Percentiles rank a stretch among this genome's conserved stretches.
Evolutionary conservation across 2,888 invertebrate species (phyloP).

Genomic region (Spodoptera picta): DNA sequence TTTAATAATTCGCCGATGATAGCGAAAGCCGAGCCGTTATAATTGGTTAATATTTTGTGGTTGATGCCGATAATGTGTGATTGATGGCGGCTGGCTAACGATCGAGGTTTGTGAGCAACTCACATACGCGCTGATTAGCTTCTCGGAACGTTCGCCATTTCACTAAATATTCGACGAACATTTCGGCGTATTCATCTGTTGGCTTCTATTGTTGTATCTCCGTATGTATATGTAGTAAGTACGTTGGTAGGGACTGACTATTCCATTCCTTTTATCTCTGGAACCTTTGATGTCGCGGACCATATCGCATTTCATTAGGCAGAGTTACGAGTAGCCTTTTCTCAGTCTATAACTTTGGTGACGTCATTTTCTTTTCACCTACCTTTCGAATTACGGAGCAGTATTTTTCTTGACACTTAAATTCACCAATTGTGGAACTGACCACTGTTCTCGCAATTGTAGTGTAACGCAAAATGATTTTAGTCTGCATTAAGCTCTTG

Average conservation of each 20-base stretch:
- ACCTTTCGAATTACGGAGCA: not conserved
- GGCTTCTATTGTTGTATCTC: slow-evolving; percentile 15
- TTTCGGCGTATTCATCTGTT: slow-evolving; percentile 14
- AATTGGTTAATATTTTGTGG: slow-evolving; percentile 83
- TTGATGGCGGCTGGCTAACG: slow-evolving; percentile 79
- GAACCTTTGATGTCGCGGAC: slow-evolving; percentile 29
- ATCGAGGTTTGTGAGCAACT: slow-evolving; percentile 58
- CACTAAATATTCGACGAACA: slow-evolving; percentile 22
- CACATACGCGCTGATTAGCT: slow-evolving; percentile 52
- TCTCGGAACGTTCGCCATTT: slow-evolving; percentile 36
- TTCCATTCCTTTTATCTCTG: slow-evolving; percentile 12
- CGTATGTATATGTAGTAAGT: not conserved
- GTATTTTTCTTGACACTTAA: slow-evolving; percentile 6
- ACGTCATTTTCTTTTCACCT: slow-evolving; percentile 25
- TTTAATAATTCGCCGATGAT: slow-evolving; percentile 72
- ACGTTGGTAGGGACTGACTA: slow-evolving; percentile 8
- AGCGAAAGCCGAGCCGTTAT: slow-evolving; percentile 69
- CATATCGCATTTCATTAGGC: slow-evolving; percentile 26
- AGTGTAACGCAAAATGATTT: slow-evolving; percentile 53
- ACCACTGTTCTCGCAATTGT: slow-evolving; percentile 29
- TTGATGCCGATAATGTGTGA: slow-evolving; percentile 83
- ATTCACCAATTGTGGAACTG: slow-evolving; percentile 9
- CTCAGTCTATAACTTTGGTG: slow-evolving; percentile 9
- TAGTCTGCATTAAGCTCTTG: slow-evolving; percentile 53
- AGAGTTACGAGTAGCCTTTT: slow-evolving; percentile 4